A percentile compares a stretch with the other conserved stretches of the same genome.
Conservation (phyloP, 1,140 invertebrate species). For the Leptinotarsa texana region DNA sequence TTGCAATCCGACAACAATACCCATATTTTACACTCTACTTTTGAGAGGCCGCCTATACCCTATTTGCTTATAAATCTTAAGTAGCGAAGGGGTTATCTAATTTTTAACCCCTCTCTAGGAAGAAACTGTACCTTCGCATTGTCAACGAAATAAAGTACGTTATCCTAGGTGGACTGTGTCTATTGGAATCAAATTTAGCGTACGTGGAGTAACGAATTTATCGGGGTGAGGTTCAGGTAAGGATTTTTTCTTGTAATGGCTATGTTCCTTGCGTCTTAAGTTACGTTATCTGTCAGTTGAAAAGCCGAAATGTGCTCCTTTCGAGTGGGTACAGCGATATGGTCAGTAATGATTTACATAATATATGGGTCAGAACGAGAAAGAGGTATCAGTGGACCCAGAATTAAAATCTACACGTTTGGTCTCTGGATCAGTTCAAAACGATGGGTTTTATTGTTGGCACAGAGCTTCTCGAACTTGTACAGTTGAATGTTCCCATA, state of each 20-base stretch:
- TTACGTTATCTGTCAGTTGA: conserved; percentile 5
- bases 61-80: conserved; percentile 9
- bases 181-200: conserved; percentile 8
- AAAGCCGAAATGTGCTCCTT: not conserved
- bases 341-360: not conserved
- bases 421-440: no score
- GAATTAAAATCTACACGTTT: no score
- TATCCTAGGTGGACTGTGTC: not conserved
- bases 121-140: conserved; percentile 3
- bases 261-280: not conserved
- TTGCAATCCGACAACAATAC: not conserved
- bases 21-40: conserved; percentile 1
- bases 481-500: no score
- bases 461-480: no score
- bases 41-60: not conserved
- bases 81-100: conserved; percentile 7
- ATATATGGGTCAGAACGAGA: not conserved
- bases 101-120: not conserved
- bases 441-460: no score
- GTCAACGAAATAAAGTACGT: not conserved
- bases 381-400: not conserved
- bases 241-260: conserved; percentile 5
- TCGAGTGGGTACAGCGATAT: not conserved
- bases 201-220: not conserved
- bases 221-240: not conserved